These are phyloP conservation scores for Drosophila histrio DNA, from an alignment of 2,888 invertebrate genomes.

Conservation along the genomic window DNA sequence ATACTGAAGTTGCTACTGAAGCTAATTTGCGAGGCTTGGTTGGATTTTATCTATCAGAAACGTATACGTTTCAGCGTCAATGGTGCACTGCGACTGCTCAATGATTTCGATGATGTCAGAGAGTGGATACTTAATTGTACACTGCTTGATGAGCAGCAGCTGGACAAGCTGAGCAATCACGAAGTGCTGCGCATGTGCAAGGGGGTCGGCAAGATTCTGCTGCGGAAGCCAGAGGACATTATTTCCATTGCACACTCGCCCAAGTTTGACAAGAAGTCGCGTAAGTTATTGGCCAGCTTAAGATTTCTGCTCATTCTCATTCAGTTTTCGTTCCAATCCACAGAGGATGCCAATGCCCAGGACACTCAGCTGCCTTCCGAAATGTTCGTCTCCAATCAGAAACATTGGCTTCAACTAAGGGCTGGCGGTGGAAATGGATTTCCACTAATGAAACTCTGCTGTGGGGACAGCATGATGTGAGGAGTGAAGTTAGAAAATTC, in stretches of 20 bases:
- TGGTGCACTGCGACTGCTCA: conserved; percentile 91
- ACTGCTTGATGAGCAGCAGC: conserved; percentile 85
- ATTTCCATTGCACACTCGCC: conserved; percentile 88
- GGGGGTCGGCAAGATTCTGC: conserved; percentile 91
- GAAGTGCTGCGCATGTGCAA: conserved; percentile 89
- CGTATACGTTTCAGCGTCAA: conserved; percentile 92
- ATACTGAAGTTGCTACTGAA: conserved; percentile 91
- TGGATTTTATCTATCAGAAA: conserved; percentile 93
- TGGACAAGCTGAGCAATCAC: conserved; percentile 84
- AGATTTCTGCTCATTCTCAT: background rate
- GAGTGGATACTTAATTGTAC: conserved; percentile 90
- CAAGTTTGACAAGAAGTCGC: conserved; percentile 69
- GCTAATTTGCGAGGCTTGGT: conserved; percentile 94
- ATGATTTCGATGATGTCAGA: conserved; percentile 92
- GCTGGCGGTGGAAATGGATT: conserved; percentile 82
- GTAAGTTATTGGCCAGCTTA: conserved; percentile 40
- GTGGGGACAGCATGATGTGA: conserved; percentile 66
- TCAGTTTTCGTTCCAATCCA: conserved; percentile 39
- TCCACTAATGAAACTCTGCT: conserved; percentile 69
- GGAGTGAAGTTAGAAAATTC: background rate
- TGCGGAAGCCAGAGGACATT: conserved; percentile 93
- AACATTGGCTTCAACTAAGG: conserved; percentile 93
- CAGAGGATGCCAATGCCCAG: conserved; percentile 84
- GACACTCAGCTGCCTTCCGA: conserved; percentile 92
- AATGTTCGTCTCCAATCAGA: conserved; percentile 96